phyloP scores from a whole-genome alignment of 2,113 vertebrate species.

The Mugil cephalus region DNA sequence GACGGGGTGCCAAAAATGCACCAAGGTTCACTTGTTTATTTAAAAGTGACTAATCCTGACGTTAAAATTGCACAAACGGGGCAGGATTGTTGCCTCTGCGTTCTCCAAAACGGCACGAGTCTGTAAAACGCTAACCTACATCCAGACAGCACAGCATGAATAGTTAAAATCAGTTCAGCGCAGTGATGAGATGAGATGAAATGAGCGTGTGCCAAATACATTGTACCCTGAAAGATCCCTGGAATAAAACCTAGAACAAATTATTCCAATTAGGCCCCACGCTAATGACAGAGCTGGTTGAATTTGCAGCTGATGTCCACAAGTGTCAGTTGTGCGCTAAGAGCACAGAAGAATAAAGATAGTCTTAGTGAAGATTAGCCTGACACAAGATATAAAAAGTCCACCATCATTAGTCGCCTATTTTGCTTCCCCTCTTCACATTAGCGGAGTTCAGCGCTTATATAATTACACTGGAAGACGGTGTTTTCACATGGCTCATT shows the following conservation, averaged over 20 bases:
- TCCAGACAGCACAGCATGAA: constrained; percentile 19
- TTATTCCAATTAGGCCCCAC: constrained; percentile 58
- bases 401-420: constrained; percentile 47
- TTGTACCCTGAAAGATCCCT: constrained; percentile 14
- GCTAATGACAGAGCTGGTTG: constrained; percentile 31
- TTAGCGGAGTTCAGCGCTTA: constrained; percentile 56
- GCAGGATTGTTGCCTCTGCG: background rate
- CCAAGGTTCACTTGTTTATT: background rate
- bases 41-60: constrained; percentile 1
- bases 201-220: constrained; percentile 20
- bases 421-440: constrained; percentile 53
- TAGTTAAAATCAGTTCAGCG: constrained; percentile 24
- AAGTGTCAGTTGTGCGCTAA: constrained; percentile 37
- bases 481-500: constrained; percentile 55
- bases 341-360: constrained; percentile 29
- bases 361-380: constrained; percentile 44
- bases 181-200: constrained; percentile 34
- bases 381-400: constrained; percentile 50
- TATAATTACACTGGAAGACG: constrained; percentile 56
- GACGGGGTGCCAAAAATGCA: background rate
- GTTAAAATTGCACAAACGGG: background rate
- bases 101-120: background rate
- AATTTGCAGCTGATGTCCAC: constrained; percentile 48
- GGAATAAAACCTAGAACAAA: constrained; percentile 56
- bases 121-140: constrained; percentile 18